Evolutionary conservation across 1,140 invertebrate genomes (phyloP).

Genomic region (Pygmarrhopalites habei): DNA sequence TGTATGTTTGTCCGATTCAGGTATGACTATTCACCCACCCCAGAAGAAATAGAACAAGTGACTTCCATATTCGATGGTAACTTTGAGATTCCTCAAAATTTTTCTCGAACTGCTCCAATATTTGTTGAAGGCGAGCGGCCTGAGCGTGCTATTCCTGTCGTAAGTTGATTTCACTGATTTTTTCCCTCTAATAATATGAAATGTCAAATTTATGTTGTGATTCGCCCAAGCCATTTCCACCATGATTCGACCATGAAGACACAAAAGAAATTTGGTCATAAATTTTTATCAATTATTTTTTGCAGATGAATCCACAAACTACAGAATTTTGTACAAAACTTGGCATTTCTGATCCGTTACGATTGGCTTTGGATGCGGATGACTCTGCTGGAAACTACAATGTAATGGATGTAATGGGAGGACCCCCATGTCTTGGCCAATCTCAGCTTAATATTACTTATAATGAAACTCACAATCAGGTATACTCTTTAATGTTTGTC

Average conservation of each 20-base stretch:
- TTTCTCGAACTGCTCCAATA: conserved; percentile 60
- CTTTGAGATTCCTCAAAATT: conserved; percentile 66
- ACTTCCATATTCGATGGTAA: conserved; percentile 57
- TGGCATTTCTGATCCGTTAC: conserved; percentile 65
- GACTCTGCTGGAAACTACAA: background rate
- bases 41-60: conserved; percentile 63
- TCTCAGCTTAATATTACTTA: conserved; percentile 29
- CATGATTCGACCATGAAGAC: too few relatives aligned
- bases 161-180: background rate
- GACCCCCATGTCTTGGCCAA: background rate
- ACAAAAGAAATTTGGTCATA: too few relatives aligned
- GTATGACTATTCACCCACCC: conserved; percentile 65
- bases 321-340: conserved; percentile 70
- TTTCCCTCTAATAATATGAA: too few relatives aligned
- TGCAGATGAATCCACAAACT: conserved; percentile 71
- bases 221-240: too few relatives aligned
- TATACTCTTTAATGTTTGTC: conserved; percentile 1
- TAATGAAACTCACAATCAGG: conserved; percentile 21
- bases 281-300: background rate
- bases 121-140: conserved; percentile 50
- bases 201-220: too few relatives aligned
- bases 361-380: background rate
- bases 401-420: background rate
- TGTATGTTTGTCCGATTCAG: too few relatives aligned
- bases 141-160: conserved; percentile 19